Base-by-base conservation (phyloP, 2,797 vertebrate species). In the Poeciliopsis turneri region DNA sequence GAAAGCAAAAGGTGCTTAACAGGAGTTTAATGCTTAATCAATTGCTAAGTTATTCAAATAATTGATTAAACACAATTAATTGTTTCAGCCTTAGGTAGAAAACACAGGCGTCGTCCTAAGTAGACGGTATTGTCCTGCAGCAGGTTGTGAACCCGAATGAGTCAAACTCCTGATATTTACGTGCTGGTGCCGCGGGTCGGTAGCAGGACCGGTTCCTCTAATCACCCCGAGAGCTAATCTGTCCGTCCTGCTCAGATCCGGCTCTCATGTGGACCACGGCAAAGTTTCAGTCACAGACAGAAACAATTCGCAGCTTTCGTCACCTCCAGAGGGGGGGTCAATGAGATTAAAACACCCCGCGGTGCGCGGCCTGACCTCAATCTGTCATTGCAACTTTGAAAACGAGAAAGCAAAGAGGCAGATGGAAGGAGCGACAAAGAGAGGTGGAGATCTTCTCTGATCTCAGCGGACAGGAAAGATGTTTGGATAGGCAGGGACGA, bases 291-390 rank as follows among this genome's bases (percentile, higher is more conserved):
- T 87, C 87, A 82, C 89, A 84, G 78, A 78, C 90, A 80, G 85
- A 87, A 78, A 92, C 92, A 89, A 90, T 87, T 90, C 81, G 28
- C 87, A 85, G 90, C 90, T 93, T 92, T 92, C 12, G 73, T 86
- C 92, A 93, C 92, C 93, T 93, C 91, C 89, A 77, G 84, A 87
- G 84, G 84, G 94, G 23, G 91, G 95, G 92, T 94, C 92, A 95
- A 90, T 92, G 82, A 94, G 93, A 95, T 94, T 86, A 95, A 95
- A 95, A 94, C 84, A 86, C 92, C 95, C 93, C 18, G 72, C 78
- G 68, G 93, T 91, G 87, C 80, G 85, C 83, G 83, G 85, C 80
- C 82, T 93, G 93, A 95, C 95, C 95, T 94, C 93, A 95, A 95
- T 95, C 92, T 95, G 95, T 95, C 95, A 94, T 83, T 85, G 86